These are phyloP conservation scores for Oscheius sp. DNA, from an alignment of 2,888 invertebrate species.

Conservation along the genomic window DNA sequence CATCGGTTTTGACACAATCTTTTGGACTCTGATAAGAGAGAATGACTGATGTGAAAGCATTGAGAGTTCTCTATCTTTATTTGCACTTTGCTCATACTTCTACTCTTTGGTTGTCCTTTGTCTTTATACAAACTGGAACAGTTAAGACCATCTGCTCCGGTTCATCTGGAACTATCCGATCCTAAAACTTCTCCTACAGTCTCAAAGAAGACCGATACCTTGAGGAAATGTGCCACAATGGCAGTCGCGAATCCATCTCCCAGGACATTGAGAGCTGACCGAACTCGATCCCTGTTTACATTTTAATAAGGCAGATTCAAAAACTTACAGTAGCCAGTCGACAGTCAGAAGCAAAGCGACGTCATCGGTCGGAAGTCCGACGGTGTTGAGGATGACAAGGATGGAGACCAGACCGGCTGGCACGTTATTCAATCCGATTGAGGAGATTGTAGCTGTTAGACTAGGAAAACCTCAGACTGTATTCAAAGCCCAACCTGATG, in stretches of 20 bases:
- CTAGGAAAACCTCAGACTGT: slow-evolving; percentile 76
- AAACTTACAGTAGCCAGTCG: slow-evolving; percentile 75
- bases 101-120: not conserved
- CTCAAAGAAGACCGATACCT: slow-evolving; percentile 11
- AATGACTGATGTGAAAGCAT: too few relatives aligned
- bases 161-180: slow-evolving; percentile 12
- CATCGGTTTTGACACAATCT: too few relatives aligned
- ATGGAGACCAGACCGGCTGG: slow-evolving; percentile 70
- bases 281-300: slow-evolving; percentile 76
- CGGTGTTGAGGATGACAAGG: slow-evolving; percentile 74
- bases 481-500: slow-evolving; percentile 62
- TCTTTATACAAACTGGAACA: slow-evolving; percentile 7
- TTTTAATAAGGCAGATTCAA: not conserved
- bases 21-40: too few relatives aligned
- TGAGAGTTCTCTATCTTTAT: too few relatives aligned
- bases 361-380: slow-evolving; percentile 74
- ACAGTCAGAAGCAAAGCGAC: slow-evolving; percentile 75
- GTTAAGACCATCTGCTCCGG: not conserved
- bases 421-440: slow-evolving; percentile 96
- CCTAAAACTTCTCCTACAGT: not conserved
- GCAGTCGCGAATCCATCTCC: slow-evolving; percentile 78
- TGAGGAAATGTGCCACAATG: slow-evolving; percentile 76
- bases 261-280: slow-evolving; percentile 77
- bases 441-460: slow-evolving; percentile 93
- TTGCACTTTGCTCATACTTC: too few relatives aligned